Evolutionary conservation across 2,888 invertebrate species (phyloP), one percentile per base, ranked within the genome.

Genomic region (Flabesymbios commensalis): DNA sequence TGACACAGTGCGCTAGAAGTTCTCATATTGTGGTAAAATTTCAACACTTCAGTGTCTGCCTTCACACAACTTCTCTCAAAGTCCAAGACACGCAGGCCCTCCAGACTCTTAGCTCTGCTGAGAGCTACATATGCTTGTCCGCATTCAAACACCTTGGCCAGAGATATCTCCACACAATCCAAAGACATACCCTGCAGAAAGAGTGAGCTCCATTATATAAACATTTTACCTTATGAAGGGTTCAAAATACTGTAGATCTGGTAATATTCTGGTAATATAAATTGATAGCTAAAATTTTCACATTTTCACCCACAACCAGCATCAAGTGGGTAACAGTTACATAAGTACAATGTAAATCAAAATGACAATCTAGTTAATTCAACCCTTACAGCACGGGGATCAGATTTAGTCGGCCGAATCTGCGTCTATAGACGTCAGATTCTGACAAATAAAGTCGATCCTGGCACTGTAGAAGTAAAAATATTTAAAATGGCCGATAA

Each of bases 41-140:
- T 86, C 56, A 94, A 83, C 0, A 94, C 95, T 74, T 87, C 88
- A 0, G 90, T 87, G 84, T 94, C 90, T 7, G 94, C 94, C 88
- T 93, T 92, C 1, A 96, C 93, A 83, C 94, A 92, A 33, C 88
- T 87, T 0, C 88, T 85, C 78, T 90, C 89, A 84, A 96, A 95
- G 82, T 94, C 93, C 57, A 94, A 81, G 36, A 96, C 90, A 65
- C 93, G 84, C n/a, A 96, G 85, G 2, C 91, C 89, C 57, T 91
- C 87, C 54, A 97, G 85, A 76, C 91, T 93, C 77, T 93, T 90
- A 10, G 96, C 95, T 68, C 97, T 87, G 17, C 95, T 95, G 7
- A 97, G 83, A 0, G 96, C 97, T 0, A 97, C 96, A 83, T 97
- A 97, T 0, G 96, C 93, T 84, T 97, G 96, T 0, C 97, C 97